phyloP scores from a whole-genome alignment of 2,888 invertebrate species.

The Amphipoea oculea region DNA sequence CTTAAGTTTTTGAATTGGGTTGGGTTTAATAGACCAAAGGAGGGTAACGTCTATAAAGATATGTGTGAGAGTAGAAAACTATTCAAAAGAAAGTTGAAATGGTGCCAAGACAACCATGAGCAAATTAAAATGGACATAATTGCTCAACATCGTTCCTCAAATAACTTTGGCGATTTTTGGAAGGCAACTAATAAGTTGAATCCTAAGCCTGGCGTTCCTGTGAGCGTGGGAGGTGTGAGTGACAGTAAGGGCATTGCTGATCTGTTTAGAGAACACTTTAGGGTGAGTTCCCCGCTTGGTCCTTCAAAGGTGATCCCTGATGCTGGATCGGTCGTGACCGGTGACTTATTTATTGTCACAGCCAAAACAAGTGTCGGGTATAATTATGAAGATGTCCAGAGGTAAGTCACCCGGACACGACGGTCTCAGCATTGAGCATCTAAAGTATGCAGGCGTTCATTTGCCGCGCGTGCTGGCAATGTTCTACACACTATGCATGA shows the following conservation, averaged over 20 bases:
- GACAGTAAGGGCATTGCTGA: too few relatives aligned
- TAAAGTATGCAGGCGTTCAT: not conserved
- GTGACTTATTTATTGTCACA: not conserved
- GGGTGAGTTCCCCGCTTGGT: not conserved
- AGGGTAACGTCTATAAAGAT: too few relatives aligned
- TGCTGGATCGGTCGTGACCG: not conserved
- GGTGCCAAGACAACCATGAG: not conserved
- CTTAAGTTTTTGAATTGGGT: too few relatives aligned
- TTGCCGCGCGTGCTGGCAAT: not conserved
- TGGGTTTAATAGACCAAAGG: too few relatives aligned
- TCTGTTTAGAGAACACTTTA: not conserved
- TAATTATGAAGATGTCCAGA: not conserved
- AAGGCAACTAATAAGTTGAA: too few relatives aligned
- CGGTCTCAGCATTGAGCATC: not conserved
- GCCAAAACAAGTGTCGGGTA: not conserved
- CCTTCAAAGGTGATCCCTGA: not conserved
- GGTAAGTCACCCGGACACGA: not conserved
- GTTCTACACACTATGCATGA: not conserved
- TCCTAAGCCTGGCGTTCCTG: too few relatives aligned
- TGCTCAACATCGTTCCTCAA: too few relatives aligned
- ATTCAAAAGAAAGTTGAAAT: not conserved
- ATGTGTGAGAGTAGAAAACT: too few relatives aligned
- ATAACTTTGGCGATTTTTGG: too few relatives aligned
- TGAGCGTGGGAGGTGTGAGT: too few relatives aligned
- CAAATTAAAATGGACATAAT: too few relatives aligned